Evolutionary conservation across 1,140 invertebrate species (phyloP).

Genomic region (Pogonognathellus flavescens): DNA sequence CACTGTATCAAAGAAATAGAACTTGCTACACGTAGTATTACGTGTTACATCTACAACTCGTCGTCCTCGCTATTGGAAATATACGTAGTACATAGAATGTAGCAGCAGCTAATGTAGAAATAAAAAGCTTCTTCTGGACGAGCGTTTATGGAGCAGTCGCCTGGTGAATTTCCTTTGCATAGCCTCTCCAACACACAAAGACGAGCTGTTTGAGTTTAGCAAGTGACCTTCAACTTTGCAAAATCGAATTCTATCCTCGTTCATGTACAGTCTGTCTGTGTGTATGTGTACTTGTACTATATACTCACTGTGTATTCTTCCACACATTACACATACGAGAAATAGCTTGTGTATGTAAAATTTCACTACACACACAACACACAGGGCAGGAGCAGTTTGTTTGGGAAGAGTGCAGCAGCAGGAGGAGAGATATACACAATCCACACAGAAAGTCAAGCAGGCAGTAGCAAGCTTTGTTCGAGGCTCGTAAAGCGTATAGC

Average conservation of each 20-base stretch:
- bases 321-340: too few species aligned
- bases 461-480: not conserved
- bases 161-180: not conserved
- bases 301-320: not conserved
- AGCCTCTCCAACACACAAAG: not conserved
- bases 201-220: constrained; percentile 28
- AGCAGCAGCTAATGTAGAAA: too few species aligned
- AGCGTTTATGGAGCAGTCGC: too few species aligned
- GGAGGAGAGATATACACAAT: not conserved
- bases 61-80: too few species aligned
- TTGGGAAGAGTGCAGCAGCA: constrained; percentile 3
- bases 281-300: not conserved
- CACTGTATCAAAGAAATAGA: too few species aligned
- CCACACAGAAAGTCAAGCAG: not conserved
- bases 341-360: too few species aligned
- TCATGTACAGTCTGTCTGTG: not conserved
- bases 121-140: too few species aligned
- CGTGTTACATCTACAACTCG: too few species aligned
- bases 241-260: constrained; percentile 44
- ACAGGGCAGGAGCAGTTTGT: not conserved
- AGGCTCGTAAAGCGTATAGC: constrained; percentile 12
- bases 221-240: constrained; percentile 49
- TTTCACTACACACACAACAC: too few species aligned
- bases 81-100: too few species aligned
- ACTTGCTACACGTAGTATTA: too few species aligned